These are phyloP conservation scores for Eupelmus urozonus DNA, from an alignment of 2,888 invertebrate species.

Conservation along the genomic window DNA sequence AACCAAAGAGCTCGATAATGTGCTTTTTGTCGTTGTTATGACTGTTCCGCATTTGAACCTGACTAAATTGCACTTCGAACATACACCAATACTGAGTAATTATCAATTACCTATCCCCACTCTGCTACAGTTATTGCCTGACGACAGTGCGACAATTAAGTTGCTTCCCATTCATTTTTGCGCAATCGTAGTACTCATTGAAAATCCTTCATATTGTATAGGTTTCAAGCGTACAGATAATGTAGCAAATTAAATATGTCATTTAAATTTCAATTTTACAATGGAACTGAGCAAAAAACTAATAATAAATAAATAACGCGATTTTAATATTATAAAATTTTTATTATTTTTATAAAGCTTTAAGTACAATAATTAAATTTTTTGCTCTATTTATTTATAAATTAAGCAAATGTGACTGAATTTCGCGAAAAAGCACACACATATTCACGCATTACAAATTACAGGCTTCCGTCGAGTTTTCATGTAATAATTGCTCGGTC, in stretches of 20 bases:
- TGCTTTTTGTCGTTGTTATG: constrained; percentile 37
- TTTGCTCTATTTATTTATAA: too few species aligned
- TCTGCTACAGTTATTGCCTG: background rate
- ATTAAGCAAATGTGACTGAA: constrained; percentile 16
- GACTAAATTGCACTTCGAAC: background rate
- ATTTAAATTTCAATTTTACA: too few species aligned
- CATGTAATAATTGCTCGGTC: constrained; percentile 45
- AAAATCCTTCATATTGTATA: too few species aligned
- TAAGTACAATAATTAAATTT: too few species aligned
- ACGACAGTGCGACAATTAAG: background rate
- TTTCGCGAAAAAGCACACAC: constrained; percentile 19
- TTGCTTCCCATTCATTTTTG: too few species aligned
- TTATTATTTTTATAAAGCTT: too few species aligned
- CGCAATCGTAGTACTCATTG: too few species aligned
- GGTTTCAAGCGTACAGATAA: too few species aligned
- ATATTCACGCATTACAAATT: constrained; percentile 43
- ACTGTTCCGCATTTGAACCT: constrained; percentile 32
- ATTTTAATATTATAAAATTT: too few species aligned
- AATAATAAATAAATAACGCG: too few species aligned
- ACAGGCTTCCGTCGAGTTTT: constrained; percentile 42
- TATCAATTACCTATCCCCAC: constrained; percentile 29
- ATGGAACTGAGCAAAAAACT: too few species aligned
- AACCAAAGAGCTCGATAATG: constrained; percentile 47
- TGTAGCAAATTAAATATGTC: too few species aligned
- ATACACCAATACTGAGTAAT: constrained; percentile 27